phyloP scores from a whole-genome alignment of 2,888 invertebrate genomes.

The Holacanthella duospinosa region DNA sequence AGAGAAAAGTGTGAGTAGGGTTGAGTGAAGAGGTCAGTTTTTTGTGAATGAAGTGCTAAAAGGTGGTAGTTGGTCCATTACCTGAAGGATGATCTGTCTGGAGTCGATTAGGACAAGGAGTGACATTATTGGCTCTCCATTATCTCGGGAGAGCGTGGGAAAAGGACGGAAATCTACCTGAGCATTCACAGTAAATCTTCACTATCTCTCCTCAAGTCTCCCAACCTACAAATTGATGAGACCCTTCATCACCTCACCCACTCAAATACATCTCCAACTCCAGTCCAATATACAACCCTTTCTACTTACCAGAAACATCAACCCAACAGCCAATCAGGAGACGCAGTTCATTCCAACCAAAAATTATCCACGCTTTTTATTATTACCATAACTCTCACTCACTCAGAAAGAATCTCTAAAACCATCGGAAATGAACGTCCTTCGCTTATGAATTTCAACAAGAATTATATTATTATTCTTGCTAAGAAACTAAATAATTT shows the following conservation, averaged over 20 bases:
- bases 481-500: background rate
- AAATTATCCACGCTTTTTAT: background rate
- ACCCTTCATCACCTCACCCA: conserved; percentile 13
- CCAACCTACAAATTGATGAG: conserved; percentile 18
- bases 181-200: background rate
- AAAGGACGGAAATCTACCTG: background rate
- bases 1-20: background rate
- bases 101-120: background rate
- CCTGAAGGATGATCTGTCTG: background rate
- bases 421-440: too few relatives aligned
- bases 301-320: background rate
- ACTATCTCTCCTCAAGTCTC: conserved; percentile 6
- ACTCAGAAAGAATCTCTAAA: too few relatives aligned
- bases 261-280: conserved; percentile 6
- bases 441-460: too few relatives aligned
- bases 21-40: background rate
- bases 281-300: conserved; percentile 8
- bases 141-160: background rate
- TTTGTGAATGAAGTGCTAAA: background rate
- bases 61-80: background rate
- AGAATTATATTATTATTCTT: too few relatives aligned
- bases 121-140: background rate
- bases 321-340: too few relatives aligned
- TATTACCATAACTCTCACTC: too few relatives aligned
- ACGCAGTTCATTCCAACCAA: too few relatives aligned